A percentile compares a stretch with the other conserved stretches of the same genome.
Conservation (phyloP, 2,797 vertebrate genomes). For the Falco berigora region DNA sequence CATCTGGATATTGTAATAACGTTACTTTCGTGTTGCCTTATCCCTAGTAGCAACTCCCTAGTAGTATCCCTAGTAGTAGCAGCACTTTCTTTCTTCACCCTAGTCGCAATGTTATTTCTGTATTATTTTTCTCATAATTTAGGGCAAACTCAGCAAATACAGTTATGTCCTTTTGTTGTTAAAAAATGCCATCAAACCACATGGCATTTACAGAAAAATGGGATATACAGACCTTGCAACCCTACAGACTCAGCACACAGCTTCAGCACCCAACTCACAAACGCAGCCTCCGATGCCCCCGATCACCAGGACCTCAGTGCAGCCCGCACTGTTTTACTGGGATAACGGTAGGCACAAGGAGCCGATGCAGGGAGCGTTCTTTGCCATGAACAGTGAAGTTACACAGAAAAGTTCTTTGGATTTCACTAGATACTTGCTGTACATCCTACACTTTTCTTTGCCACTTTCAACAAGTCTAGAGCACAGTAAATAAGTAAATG, state of each 20-base stretch:
- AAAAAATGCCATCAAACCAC: not conserved
- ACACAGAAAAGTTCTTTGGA: not conserved
- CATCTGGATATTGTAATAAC: not conserved
- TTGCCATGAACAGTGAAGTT: not conserved
- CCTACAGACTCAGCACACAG: not conserved
- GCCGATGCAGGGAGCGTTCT: rapidly evolving
- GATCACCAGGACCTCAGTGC: rapidly evolving
- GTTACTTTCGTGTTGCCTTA: not conserved
- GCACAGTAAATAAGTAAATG: not conserved
- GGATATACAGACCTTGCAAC: not conserved
- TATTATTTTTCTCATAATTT: not conserved
- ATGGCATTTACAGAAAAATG: not conserved
- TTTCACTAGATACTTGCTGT: not conserved
- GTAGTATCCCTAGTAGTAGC: too few relatives aligned
- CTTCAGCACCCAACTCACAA: not conserved
- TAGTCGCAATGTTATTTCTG: not conserved
- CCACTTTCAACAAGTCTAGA: not conserved
- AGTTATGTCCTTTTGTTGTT: not conserved
- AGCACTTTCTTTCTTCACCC: not conserved
- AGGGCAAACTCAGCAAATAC: not conserved
- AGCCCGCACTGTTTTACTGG: not conserved
- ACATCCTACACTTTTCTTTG: not conserved
- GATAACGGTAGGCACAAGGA: not conserved
- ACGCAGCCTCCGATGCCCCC: not conserved
- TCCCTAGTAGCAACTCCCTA: not conserved